Evolutionary conservation across 2,888 invertebrate genomes (phyloP), one percentile per base, ranked within the genome.

Genomic region (Pandemis cinnamomeana): DNA sequence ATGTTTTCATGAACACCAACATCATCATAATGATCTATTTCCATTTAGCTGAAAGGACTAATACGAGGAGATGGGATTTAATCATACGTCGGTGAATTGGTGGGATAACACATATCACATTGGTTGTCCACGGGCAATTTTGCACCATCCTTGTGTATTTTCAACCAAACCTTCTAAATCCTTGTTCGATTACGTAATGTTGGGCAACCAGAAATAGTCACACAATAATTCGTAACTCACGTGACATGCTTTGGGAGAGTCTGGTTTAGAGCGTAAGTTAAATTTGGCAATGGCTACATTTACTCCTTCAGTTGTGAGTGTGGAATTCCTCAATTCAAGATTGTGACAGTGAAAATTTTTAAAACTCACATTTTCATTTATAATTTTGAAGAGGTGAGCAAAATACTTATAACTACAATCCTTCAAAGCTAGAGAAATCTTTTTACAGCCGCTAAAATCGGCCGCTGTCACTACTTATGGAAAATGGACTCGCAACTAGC

Each of bases 251-350:
- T 10, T 58, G 44, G 15, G 7, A 44, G 55, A 20, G 44, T 67
- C 67, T 20, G 67, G 67, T 5, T 67, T 67, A n/a, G 58, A 58
- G 13, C 44, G 11, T 7, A 67, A 7, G 44, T 67, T 7, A 58
- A 7, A 67, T 67, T 67, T 67, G 67, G 55, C 67, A 55, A 67
- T 58, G 4, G 67, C 67, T 53, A 58, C 7, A 15, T 67, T 55
- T 1, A 67, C 42, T 1, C 58, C 67, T 10, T 58, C 44, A 13
- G 42, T 44, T 58, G 67, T 58, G 10, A 67, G 67, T 15, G 67
- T 44, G 41, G 58, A 20, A 27, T 55, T 36, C 13, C 20, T 11
- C 4, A 51, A 13, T 20, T 58, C 58, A 7, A 20, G 55, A 58
- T 67, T 58, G 8, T 67, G 42, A 67, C 58, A 67, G 42, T 67